Conservation (phyloP, 1,140 invertebrate species). For the Plectrocnemia conspersa region DNA sequence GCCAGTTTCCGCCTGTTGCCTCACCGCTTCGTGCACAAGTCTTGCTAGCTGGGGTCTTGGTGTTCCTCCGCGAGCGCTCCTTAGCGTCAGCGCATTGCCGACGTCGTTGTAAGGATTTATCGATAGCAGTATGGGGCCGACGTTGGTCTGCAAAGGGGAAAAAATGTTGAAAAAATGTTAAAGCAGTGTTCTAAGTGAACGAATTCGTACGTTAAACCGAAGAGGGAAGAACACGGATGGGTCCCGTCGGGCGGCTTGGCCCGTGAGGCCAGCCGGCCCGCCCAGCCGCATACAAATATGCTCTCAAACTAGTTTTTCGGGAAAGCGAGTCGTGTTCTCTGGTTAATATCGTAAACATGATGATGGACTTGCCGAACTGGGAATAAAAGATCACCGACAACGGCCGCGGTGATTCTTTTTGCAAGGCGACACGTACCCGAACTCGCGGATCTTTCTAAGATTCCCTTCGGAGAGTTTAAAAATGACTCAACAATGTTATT, state of each 20-base stretch:
- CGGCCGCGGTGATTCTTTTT: neutral
- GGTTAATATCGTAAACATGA: conserved; percentile 34
- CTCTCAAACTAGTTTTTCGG: conserved; percentile 35
- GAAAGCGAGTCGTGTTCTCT: conserved; percentile 24
- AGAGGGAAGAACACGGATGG: conserved; percentile 10
- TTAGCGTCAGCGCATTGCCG: conserved; percentile 80
- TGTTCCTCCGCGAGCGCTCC: conserved; percentile 63
- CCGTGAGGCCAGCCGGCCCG: conserved; percentile 5
- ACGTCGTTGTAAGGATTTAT: conserved; percentile 85
- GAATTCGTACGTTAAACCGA: neutral
- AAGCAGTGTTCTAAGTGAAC: neutral
- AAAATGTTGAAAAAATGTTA: conserved; percentile 3
- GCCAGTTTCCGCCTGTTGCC: conserved; percentile 88
- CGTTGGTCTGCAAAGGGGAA: conserved; percentile 75
- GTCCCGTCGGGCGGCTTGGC: neutral
- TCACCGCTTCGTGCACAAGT: conserved; percentile 86
- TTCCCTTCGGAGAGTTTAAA: neutral
- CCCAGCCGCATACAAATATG: conserved; percentile 24
- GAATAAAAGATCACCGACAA: conserved; percentile 24
- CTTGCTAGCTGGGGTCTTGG: conserved; percentile 70
- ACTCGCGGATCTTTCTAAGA: neutral
- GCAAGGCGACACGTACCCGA: neutral
- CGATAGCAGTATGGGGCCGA: conserved; percentile 84
- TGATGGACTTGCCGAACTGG: conserved; percentile 18
- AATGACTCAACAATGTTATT: too few relatives aligned